Evolutionary conservation across 2,797 vertebrate species (phyloP).

Genomic region (Xerus rutilus): DNA sequence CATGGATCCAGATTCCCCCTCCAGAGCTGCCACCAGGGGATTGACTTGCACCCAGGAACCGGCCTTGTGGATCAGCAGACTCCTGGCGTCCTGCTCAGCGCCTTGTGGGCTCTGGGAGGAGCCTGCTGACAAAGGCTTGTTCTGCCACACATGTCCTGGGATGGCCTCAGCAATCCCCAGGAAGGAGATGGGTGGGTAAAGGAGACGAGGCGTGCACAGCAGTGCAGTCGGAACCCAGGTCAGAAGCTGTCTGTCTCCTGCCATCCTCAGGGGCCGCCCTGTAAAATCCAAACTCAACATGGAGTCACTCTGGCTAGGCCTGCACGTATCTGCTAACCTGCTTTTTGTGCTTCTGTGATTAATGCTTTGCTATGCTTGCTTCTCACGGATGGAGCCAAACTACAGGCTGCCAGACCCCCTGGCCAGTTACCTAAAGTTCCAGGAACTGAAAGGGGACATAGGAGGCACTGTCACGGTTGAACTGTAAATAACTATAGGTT

Average conservation of each 20-base stretch:
- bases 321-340: too few relatives aligned
- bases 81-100: background rate
- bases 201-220: background rate
- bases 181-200: background rate
- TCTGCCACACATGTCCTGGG: background rate
- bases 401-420: too few relatives aligned
- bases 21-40: background rate
- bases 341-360: too few relatives aligned
- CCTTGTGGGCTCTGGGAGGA: background rate
- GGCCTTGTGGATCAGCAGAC: rapidly evolving
- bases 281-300: too few relatives aligned
- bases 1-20: background rate
- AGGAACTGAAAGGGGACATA: too few relatives aligned
- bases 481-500: too few relatives aligned
- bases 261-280: background rate
- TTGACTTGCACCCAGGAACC: background rate
- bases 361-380: too few relatives aligned
- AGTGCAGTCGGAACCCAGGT: background rate
- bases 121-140: background rate
- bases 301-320: too few relatives aligned
- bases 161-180: background rate
- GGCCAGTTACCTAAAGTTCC: too few relatives aligned
- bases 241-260: background rate
- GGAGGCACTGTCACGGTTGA: too few relatives aligned
- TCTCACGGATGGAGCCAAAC: too few relatives aligned